Evolutionary conservation across 2,888 invertebrate species (phyloP), one percentile per base, ranked within the genome.

Genomic region (Horisme vitalbata): DNA sequence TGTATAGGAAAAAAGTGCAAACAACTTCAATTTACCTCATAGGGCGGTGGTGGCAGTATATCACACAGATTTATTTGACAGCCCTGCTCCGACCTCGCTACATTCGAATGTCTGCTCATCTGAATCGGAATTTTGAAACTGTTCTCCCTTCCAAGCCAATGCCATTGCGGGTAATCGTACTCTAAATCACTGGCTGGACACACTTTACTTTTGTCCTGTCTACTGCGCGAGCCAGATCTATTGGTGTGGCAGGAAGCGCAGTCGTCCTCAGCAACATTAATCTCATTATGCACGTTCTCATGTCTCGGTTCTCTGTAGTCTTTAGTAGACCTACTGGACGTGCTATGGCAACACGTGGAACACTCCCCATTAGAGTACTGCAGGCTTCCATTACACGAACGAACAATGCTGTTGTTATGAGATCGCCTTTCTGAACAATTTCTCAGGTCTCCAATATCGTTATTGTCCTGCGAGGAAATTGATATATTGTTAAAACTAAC

Each of bases 11-110:
- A 64, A 71, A 71, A 74, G 65, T 66, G 67, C 68, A 75, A 73
- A 74, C 71, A 75, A 74, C 62, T 77, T 78, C 79, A 83, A 78
- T 76, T 82, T 83, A 88, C 89, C 87, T 92, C 92, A 75, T 92
- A 92, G 57, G 92, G 92, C 27, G 92, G 92, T 59, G 92, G 92
- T 49, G 92, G 92, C 60, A 93, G 73, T 90, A 92, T 92, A 80
- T 93, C 92, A 80, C 92, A 92, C 83, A 92, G 92, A 82, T 92
- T 93, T 71, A 90, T 86, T 82, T 90, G 90, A 83, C 89, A 89
- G 75, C 88, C 83, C 71, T 87, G 88, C 65, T 88, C 89, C 67
- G 87, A 85, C 73, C 83, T 81, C 68, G 83, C 79, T 63, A 83
- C 81, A 64, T 82, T 86, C 71, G 87, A 85, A 75, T 87, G 83